Evolutionary conservation across 2,888 invertebrate genomes (phyloP).

Genomic region (Cyaniris semiargus): DNA sequence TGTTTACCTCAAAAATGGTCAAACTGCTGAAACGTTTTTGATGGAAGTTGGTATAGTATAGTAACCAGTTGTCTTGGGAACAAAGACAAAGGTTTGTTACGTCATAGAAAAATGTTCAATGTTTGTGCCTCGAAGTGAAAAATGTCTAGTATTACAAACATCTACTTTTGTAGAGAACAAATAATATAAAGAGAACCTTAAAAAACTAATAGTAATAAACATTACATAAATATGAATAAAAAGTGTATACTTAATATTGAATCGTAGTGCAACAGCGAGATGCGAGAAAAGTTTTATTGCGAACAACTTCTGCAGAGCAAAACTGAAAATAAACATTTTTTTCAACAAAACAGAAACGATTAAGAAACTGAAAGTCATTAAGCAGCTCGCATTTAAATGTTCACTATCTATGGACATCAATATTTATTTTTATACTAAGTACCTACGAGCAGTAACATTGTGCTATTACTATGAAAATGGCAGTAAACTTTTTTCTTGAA

Average conservation of each 20-base stretch:
- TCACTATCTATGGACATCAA: conserved; percentile 2
- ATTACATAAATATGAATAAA: neutral
- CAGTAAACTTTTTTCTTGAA: neutral
- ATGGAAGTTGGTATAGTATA: no score
- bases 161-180: no score
- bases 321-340: conserved; percentile 17
- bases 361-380: conserved; percentile 22
- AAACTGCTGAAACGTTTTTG: no score
- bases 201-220: neutral
- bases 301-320: conserved; percentile 3
- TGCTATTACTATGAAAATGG: neutral
- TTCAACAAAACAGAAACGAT: conserved; percentile 13
- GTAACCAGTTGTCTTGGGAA: no score
- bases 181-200: no score
- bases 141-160: no score
- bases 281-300: conserved; percentile 10
- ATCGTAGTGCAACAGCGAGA: neutral
- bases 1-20: no score
- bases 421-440: conserved; percentile 12
- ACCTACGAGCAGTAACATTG: neutral
- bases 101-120: no score
- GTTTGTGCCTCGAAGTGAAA: no score
- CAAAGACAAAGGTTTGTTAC: no score
- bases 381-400: conserved; percentile 16
- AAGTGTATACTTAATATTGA: conserved; percentile 6